Conservation (phyloP, 2,888 invertebrate genomes). For the Pyralis farinalis region DNA sequence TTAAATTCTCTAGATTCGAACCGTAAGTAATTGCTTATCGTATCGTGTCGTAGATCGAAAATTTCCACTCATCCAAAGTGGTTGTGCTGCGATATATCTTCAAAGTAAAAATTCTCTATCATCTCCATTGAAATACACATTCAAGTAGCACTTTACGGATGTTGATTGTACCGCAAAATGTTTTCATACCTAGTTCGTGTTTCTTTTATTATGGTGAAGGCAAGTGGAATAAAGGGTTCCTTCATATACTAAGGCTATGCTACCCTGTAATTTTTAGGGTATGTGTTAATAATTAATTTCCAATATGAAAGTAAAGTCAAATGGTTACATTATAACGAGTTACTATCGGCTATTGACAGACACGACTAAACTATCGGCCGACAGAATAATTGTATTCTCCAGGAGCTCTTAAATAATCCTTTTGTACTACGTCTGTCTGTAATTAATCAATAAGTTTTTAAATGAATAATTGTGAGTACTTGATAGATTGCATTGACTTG, state of each 20-base stretch:
- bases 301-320: too few species aligned
- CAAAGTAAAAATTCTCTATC: not conserved
- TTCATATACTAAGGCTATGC: not conserved
- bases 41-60: not conserved
- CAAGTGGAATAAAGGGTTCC: not conserved
- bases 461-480: too few species aligned
- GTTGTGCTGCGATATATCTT: not conserved
- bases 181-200: slow-evolving; percentile 3
- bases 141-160: slow-evolving; percentile 1
- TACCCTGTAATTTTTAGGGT: too few species aligned
- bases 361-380: too few species aligned
- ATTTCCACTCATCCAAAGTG: not conserved
- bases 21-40: not conserved
- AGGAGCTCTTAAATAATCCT: too few species aligned
- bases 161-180: slow-evolving; percentile 6
- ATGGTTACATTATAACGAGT: too few species aligned
- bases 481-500: too few species aligned
- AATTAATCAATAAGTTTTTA: too few species aligned
- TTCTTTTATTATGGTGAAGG: slow-evolving; percentile 4
- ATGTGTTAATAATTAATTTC: too few species aligned
- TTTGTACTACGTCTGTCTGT: too few species aligned
- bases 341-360: too few species aligned
- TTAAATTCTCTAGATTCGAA: not conserved
- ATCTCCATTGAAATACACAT: not conserved
- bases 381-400: too few species aligned